Evolutionary conservation across 2,797 vertebrate genomes (phyloP), one percentile per base, ranked within the genome.

Genomic region (Delichon dasypus): DNA sequence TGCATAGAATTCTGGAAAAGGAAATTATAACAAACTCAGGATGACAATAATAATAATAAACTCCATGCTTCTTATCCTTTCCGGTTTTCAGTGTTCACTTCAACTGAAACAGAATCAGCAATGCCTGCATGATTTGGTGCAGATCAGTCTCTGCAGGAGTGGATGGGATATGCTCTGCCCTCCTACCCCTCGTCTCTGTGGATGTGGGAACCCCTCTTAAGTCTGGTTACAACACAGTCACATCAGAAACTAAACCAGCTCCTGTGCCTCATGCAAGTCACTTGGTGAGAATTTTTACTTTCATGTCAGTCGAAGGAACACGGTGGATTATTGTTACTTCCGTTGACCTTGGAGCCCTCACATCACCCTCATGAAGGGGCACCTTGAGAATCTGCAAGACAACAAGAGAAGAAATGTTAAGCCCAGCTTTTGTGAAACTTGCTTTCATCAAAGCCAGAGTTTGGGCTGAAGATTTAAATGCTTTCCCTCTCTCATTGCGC

Each of bases 381-480:
- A 32, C 8, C 45, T 18, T 23, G 51, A 89, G 45, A 79, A 85
- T 79, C 16, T 57, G 29, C 45, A 79, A 26, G 50, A 47, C 9
- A 84, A 55, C 40, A 50, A 58, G 16, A 53, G 42, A 66, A 92
- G 75, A 77, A 90, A 93, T 34, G 2, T 40, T 13, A 83, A 80
- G 16, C 58, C 54, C 48, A 76, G 26, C 16, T 53, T 21, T 58
- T 73, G 36, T 76, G 82, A 91, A 79, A 70, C 26, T 79, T 91
- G 45, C 71, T 92, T 90, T 44, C 64, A 34, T 13, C 2, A 2
- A 61, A 95, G 32, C 48, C 55, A 60, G 54, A 74, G 67, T 82
- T 95, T 94, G 74, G 82, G 21, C 76, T 88, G 77, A 93, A 82
- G 82, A 93, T 93, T 96, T 91, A 86, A 81, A 90, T 67, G 74